These are phyloP conservation scores for Atlantisia rogersi DNA, from an alignment of 2,113 vertebrate species.

Conservation along the genomic window DNA sequence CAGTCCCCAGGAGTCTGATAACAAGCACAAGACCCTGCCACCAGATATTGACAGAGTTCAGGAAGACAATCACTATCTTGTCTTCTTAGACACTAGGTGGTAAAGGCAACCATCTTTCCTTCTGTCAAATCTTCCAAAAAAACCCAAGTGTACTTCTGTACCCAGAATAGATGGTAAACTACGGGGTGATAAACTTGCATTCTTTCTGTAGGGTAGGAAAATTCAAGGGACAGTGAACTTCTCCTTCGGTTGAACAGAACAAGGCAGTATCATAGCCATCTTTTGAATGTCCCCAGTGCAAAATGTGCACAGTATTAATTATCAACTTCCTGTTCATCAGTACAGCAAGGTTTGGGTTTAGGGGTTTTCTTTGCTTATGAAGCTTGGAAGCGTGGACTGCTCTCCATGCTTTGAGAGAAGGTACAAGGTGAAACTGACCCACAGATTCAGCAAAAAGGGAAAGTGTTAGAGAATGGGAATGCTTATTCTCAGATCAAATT, in stretches of 20 bases:
- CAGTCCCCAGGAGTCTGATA: not conserved
- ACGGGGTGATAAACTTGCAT: not conserved
- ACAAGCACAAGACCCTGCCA: not conserved
- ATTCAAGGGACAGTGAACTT: not conserved
- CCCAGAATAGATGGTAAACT: not conserved
- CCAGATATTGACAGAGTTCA: not conserved
- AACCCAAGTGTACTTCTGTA: not conserved
- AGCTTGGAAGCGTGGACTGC: not conserved
- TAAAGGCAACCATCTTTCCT: not conserved
- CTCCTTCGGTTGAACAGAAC: not conserved
- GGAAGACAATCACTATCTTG: not conserved
- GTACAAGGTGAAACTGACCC: not conserved
- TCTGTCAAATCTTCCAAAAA: not conserved
- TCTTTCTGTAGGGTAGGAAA: not conserved
- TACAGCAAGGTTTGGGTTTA: not conserved
- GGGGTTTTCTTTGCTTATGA: not conserved
- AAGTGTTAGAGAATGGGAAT: not conserved
- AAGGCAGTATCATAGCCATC: not conserved
- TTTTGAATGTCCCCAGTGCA: not conserved
- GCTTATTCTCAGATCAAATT: not conserved
- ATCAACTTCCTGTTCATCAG: not conserved
- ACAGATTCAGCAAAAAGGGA: not conserved
- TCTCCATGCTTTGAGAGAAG: fast-evolving
- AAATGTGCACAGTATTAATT: not conserved
- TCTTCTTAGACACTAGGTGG: not conserved